Conservation (phyloP, 2,797 vertebrate genomes). For the Helarctos malayanus region DNA sequence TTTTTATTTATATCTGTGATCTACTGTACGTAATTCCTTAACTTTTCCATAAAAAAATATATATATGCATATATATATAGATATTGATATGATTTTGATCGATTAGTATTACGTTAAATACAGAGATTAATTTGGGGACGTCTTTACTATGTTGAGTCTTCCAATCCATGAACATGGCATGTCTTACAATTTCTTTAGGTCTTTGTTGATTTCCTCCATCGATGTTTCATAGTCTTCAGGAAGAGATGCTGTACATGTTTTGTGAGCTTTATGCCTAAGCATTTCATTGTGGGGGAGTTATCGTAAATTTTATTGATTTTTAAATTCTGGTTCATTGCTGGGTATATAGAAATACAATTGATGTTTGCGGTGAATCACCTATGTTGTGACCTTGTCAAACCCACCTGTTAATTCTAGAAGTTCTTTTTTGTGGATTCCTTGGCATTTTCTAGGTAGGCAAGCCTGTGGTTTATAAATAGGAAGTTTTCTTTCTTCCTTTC, state of each 20-base stretch:
- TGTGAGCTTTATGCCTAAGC: not conserved
- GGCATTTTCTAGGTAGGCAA: not conserved
- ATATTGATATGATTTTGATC: not conserved
- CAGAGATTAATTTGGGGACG: not conserved
- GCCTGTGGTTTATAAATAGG: not conserved
- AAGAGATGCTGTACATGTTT: not conserved
- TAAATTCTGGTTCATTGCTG: not conserved
- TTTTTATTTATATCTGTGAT: not conserved
- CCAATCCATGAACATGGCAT: not conserved
- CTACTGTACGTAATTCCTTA: not conserved
- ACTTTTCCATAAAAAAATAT: not conserved
- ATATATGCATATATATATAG: no score
- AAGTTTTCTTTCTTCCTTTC: not conserved
- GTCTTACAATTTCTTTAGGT: not conserved
- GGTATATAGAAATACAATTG: not conserved
- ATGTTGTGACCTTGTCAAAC: not conserved
- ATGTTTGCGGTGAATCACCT: not conserved
- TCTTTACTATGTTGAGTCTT: not conserved
- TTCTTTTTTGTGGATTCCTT: conserved; percentile 18
- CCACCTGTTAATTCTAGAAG: not conserved
- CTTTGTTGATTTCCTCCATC: not conserved
- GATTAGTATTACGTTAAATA: not conserved
- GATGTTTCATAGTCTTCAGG: not conserved
- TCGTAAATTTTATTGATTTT: not conserved
- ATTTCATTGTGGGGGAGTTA: not conserved